Evolutionary conservation across 1,140 invertebrate genomes (phyloP).

Genomic region (Sarcophaga peregrina): DNA sequence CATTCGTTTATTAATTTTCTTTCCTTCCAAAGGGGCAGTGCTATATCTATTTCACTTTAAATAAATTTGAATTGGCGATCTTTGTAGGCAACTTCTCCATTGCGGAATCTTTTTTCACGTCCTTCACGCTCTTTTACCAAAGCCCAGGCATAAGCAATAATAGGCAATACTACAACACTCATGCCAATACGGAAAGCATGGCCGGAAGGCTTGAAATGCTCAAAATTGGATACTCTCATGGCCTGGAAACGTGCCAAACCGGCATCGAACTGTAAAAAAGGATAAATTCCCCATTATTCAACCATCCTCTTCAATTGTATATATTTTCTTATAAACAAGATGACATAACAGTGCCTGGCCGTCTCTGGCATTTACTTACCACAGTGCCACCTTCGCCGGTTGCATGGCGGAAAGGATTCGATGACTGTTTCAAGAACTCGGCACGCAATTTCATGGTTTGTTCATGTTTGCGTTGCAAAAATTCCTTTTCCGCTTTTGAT

Average conservation of each 20-base stretch:
- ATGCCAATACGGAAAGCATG: slow-evolving; percentile 71
- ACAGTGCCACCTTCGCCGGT: slow-evolving; percentile 70
- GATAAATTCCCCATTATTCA: slow-evolving; percentile 45
- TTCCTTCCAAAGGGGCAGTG: neutral
- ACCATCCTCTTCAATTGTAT: neutral
- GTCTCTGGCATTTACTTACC: slow-evolving; percentile 67
- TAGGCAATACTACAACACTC: slow-evolving; percentile 70
- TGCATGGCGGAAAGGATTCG: slow-evolving; percentile 73
- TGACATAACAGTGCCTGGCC: slow-evolving; percentile 62
- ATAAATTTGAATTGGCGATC: slow-evolving; percentile 75
- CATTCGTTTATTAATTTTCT: slow-evolving; percentile 26
- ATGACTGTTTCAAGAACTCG: slow-evolving; percentile 77
- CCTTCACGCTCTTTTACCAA: slow-evolving; percentile 69
- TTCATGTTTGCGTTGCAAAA: slow-evolving; percentile 60
- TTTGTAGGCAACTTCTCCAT: slow-evolving; percentile 77
- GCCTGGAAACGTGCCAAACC: slow-evolving; percentile 77
- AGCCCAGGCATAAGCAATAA: slow-evolving; percentile 69
- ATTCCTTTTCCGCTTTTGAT: slow-evolving; percentile 48
- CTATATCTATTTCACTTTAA: slow-evolving; percentile 53
- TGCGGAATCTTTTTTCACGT: slow-evolving; percentile 72
- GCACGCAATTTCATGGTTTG: slow-evolving; percentile 58
- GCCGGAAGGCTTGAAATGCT: slow-evolving; percentile 76
- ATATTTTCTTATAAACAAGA: slow-evolving; percentile 47
- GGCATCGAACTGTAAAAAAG: slow-evolving; percentile 77
- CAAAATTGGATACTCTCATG: slow-evolving; percentile 73